A percentile compares a stretch with the other conserved stretches of the same genome.
Evolutionary conservation across 2,113 vertebrate genomes (phyloP).

Genomic region (Varanus komodoensis): DNA sequence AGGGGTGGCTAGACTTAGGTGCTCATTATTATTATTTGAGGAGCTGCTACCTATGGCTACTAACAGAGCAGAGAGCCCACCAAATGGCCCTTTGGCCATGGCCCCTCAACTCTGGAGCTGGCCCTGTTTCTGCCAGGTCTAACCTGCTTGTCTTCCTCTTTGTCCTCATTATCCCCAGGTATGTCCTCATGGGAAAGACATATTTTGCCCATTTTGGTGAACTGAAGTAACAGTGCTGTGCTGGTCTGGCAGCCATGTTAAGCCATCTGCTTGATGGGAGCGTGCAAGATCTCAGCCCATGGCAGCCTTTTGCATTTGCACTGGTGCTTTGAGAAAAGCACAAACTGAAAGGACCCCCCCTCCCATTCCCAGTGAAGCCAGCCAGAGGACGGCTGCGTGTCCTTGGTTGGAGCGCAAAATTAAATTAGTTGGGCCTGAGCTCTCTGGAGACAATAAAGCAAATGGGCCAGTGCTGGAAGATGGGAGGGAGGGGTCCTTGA

Average conservation of each 20-base stretch:
- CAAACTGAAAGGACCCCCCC: neutral
- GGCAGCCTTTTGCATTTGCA: neutral
- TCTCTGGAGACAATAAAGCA: slow-evolving; percentile 41
- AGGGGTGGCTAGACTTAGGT: neutral
- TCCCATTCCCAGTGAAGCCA: neutral
- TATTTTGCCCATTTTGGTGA: neutral
- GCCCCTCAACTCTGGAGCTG: neutral
- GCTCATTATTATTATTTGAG: neutral
- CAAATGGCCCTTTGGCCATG: neutral
- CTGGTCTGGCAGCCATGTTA: neutral
- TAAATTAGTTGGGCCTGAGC: slow-evolving; percentile 41
- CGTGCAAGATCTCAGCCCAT: neutral
- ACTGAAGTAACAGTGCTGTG: neutral
- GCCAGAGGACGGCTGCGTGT: slow-evolving; percentile 26
- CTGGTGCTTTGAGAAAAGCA: neutral
- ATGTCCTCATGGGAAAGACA: neutral
- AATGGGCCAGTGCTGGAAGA: slow-evolving; percentile 23
- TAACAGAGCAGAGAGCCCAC: neutral
- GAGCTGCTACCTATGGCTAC: neutral
- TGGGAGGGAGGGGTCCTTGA: neutral
- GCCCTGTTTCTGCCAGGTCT: neutral
- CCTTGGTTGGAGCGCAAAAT: slow-evolving; percentile 37
- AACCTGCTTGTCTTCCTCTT: neutral
- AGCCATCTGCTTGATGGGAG: neutral
- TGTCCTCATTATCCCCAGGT: neutral